Percentiles rank a stretch among this genome's conserved stretches.
Evolutionary conservation across 2,113 vertebrate species (phyloP).

Genomic region (Gallinago paraguaiae): DNA sequence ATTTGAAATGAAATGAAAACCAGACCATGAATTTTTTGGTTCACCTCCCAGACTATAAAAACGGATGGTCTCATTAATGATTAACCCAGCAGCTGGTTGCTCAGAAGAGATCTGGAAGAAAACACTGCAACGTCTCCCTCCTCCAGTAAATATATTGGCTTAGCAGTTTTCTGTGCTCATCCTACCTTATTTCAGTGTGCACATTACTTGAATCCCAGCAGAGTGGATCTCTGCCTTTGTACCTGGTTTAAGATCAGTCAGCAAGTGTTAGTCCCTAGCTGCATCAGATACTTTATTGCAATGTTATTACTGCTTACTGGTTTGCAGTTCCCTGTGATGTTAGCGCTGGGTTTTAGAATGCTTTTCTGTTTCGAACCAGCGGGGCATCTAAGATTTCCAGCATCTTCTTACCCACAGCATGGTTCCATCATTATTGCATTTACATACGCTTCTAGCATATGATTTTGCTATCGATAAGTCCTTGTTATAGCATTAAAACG

Average conservation of each 20-base stretch:
- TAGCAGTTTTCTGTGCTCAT: neutral
- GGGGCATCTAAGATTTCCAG: neutral
- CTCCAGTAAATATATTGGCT: neutral
- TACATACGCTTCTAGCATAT: neutral
- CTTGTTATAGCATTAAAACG: neutral
- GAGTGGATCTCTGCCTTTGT: neutral
- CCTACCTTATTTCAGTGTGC: neutral
- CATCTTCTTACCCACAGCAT: neutral
- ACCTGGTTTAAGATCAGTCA: neutral
- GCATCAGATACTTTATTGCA: neutral
- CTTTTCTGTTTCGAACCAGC: neutral
- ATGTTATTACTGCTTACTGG: neutral
- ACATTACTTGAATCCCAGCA: neutral
- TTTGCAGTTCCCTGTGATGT: neutral
- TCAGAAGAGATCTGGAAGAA: constrained; percentile 5
- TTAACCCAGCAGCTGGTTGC: constrained; percentile 41
- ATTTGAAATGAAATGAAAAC: constrained; percentile 57
- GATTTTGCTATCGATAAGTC: neutral
- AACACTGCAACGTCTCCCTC: neutral
- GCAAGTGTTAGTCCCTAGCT: neutral
- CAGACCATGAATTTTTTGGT: constrained; percentile 34
- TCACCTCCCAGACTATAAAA: constrained; percentile 36
- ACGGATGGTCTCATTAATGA: constrained; percentile 54
- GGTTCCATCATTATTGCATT: neutral
- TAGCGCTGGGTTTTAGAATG: neutral